These are phyloP conservation scores for Geococcyx californianus DNA, from an alignment of 2,113 vertebrate species.

Conservation along the genomic window DNA sequence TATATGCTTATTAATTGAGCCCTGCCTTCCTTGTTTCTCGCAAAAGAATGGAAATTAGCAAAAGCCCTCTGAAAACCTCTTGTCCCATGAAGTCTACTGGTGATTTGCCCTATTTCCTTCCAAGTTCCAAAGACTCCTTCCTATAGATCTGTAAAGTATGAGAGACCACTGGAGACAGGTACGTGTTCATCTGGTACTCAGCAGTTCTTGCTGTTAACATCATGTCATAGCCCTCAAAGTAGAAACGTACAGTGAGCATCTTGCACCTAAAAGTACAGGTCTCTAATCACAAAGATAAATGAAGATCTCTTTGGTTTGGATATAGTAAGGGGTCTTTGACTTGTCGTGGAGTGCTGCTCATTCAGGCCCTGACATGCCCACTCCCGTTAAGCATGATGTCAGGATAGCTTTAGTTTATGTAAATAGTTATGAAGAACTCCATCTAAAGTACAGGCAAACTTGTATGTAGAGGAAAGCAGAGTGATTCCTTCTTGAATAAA, in stretches of 20 bases:
- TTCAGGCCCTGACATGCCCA: neutral
- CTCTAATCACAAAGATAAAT: neutral
- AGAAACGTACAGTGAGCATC: neutral
- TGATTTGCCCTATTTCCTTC: neutral
- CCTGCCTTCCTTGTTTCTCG: neutral
- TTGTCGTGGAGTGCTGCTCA: neutral
- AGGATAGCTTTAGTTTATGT: neutral
- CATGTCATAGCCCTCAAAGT: neutral
- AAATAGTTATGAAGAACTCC: neutral
- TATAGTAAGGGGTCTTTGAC: neutral
- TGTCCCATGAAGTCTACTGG: neutral
- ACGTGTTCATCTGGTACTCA: neutral
- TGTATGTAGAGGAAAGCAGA: neutral
- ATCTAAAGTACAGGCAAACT: neutral
- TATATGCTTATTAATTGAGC: neutral
- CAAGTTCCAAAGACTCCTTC: neutral
- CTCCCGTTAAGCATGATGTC: neutral
- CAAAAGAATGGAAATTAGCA: neutral
- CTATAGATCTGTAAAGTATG: neutral
- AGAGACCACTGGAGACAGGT: neutral
- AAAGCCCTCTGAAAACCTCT: neutral
- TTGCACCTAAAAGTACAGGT: neutral
- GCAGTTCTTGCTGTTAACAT: neutral
- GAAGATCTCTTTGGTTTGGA: neutral
- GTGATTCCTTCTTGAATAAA: neutral